Percentiles rank a stretch among this genome's conserved stretches.
Evolutionary conservation across 2,113 vertebrate species (phyloP).

Genomic region (Cavia porcellus): DNA sequence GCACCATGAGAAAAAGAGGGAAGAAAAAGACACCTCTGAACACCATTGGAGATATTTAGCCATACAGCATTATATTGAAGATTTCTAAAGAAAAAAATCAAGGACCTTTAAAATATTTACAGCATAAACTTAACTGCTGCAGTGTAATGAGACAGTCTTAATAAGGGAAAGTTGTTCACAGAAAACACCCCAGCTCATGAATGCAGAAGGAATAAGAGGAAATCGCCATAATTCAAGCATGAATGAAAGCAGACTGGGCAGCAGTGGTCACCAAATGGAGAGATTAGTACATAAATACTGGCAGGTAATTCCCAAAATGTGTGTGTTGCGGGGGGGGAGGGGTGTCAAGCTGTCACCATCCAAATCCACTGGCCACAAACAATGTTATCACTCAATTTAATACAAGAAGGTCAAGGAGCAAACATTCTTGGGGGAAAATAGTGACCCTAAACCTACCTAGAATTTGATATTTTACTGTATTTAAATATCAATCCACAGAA

Average conservation of each 20-base stretch:
- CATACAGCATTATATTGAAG: background rate
- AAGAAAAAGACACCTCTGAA: background rate
- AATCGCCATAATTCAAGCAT: background rate
- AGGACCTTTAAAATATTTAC: background rate
- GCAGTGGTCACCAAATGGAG: background rate
- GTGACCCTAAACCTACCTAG: background rate
- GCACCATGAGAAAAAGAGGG: background rate
- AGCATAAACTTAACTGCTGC: background rate
- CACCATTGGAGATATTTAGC: background rate
- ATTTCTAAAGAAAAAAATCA: background rate
- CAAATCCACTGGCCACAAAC: background rate
- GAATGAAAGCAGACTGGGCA: background rate
- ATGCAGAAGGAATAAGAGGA: background rate
- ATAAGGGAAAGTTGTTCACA: background rate
- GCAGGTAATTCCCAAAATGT: rapidly evolving
- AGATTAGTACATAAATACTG: too few species aligned
- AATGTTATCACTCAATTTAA: background rate
- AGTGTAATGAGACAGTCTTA: background rate
- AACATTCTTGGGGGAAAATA: background rate
- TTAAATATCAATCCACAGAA: background rate
- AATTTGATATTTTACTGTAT: background rate
- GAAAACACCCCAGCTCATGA: background rate
- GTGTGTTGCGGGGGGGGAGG: too few species aligned
- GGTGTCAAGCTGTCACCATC: background rate
- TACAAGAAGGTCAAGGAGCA: background rate